phyloP scores from a whole-genome alignment of 35 echinoderm and acorn worm species.

The Amphiura filiformis region DNA sequence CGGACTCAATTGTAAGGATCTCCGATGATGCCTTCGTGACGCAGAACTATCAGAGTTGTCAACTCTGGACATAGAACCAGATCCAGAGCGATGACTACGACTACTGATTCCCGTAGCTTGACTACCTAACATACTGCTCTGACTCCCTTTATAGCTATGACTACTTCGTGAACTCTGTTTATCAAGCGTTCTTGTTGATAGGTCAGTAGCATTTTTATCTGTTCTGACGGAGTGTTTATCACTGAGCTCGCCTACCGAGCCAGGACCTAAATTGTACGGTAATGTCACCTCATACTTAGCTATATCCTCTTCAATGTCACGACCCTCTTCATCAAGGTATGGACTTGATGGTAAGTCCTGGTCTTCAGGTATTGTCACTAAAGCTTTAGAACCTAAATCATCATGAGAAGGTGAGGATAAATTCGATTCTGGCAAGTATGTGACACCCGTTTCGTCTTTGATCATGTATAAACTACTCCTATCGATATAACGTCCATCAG shows the following conservation, averaged over 20 bases:
- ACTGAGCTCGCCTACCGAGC: conserved; percentile 32
- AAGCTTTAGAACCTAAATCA: background rate
- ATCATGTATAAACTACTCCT: conserved; percentile 67
- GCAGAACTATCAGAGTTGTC: conserved; percentile 8
- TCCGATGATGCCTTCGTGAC: conserved; percentile 13
- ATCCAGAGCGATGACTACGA: background rate
- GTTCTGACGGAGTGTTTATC: conserved; percentile 58
- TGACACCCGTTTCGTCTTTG: conserved; percentile 48
- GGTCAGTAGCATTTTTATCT: conserved; percentile 75
- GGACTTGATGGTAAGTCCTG: conserved; percentile 39
- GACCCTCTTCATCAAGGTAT: conserved; percentile 56
- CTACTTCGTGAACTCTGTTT: conserved; percentile 45
- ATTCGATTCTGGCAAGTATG: conserved; percentile 61
- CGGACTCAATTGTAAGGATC: background rate
- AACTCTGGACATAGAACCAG: background rate
- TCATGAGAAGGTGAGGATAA: conserved; percentile 60
- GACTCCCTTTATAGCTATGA: conserved; percentile 57
- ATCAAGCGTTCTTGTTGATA: conserved; percentile 66
- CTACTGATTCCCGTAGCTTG: background rate
- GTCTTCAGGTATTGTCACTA: conserved; percentile 20
- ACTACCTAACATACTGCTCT: conserved; percentile 43
- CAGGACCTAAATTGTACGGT: conserved; percentile 47
- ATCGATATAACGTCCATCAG: conserved; percentile 55
- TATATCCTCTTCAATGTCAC: background rate
- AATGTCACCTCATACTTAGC: conserved; percentile 26